Conservation (phyloP, 2,113 vertebrate genomes). For the Ivindomyrus marchei region DNA sequence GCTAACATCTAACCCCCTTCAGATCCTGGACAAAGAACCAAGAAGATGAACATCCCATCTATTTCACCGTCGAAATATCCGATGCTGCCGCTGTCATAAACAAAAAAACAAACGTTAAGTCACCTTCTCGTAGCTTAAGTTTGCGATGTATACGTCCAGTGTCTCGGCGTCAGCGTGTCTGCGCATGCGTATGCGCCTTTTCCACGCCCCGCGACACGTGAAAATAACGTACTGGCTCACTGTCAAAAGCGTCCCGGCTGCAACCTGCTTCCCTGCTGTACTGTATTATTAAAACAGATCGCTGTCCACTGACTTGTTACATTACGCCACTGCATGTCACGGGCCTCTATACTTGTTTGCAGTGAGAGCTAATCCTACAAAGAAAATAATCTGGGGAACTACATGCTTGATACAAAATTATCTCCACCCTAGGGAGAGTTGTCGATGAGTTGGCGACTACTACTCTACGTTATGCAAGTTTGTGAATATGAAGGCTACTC, state of each 20-base stretch:
- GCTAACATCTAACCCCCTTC: not conserved
- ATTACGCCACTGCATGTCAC: not conserved
- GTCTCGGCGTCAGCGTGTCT: not conserved
- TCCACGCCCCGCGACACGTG: not conserved
- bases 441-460: not conserved
- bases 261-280: not conserved
- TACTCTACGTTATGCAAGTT: not conserved
- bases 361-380: not conserved
- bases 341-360: not conserved
- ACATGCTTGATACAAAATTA: not conserved
- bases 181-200: not conserved
- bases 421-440: not conserved
- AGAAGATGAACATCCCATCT: not conserved
- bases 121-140: not conserved
- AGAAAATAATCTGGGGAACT: not conserved
- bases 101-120: not conserved
- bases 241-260: not conserved
- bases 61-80: not conserved
- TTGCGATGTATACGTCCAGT: not conserved
- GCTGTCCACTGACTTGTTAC: not conserved
- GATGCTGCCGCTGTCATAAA: not conserved
- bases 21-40: not conserved
- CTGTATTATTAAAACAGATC: not conserved
- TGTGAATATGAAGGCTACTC: not conserved
- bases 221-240: not conserved